Evolutionary conservation across 2,888 invertebrate genomes (phyloP).

Genomic region (Drosophila cognata): DNA sequence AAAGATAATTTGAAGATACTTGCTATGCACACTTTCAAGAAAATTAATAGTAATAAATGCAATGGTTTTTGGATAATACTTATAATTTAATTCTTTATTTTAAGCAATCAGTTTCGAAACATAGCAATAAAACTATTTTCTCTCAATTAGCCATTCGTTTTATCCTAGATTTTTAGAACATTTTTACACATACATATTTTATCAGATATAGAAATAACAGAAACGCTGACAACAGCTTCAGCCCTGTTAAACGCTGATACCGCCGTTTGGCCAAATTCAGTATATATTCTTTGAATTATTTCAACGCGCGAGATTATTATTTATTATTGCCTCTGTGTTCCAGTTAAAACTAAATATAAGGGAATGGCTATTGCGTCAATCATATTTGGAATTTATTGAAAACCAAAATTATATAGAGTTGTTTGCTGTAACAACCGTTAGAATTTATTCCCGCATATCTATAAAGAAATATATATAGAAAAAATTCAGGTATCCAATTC

Average conservation of each 20-base stretch:
- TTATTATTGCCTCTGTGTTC: neutral
- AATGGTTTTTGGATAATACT: constrained; percentile 64
- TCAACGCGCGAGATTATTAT: neutral
- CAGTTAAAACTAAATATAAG: neutral
- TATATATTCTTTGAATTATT: neutral
- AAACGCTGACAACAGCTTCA: neutral
- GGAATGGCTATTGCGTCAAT: neutral
- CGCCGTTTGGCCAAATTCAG: neutral
- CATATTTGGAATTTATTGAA: neutral
- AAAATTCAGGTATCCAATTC: neutral
- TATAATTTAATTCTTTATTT: constrained; percentile 55
- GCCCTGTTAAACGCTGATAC: neutral
- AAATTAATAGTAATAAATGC: constrained; percentile 45
- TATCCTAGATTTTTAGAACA: neutral
- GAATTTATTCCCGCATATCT: neutral
- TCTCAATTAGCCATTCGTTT: neutral
- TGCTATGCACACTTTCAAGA: constrained; percentile 52
- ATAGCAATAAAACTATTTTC: constrained; percentile 21
- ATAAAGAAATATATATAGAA: neutral
- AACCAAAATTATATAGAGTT: neutral
- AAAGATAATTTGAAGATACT: constrained; percentile 41
- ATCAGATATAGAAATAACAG: neutral
- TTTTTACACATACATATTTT: neutral
- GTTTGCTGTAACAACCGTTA: neutral
- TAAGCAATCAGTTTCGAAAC: constrained; percentile 43